phyloP scores from a whole-genome alignment of 1,140 invertebrate species.

The Lasioglossum baleicum region DNA sequence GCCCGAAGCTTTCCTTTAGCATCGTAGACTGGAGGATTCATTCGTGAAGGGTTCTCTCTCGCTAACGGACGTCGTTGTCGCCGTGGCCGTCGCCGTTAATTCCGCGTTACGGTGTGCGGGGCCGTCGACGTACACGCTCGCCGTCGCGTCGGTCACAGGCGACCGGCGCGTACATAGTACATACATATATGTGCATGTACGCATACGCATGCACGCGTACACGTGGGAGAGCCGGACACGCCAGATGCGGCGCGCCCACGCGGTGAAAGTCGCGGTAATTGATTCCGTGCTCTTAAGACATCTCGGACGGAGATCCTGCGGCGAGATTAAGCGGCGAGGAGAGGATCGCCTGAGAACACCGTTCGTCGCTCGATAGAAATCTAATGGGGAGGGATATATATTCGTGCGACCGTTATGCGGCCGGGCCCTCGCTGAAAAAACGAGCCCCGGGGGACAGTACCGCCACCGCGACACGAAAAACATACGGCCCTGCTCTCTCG shows the following conservation, averaged over 20 bases:
- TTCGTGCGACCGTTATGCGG: conserved; percentile 4
- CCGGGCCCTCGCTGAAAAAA: too few relatives aligned
- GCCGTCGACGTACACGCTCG: neutral
- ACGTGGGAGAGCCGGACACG: conserved; percentile 67
- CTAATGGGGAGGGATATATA: conserved; percentile 21
- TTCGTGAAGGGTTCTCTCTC: neutral
- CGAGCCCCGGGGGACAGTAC: too few relatives aligned
- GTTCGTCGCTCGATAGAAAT: conserved; percentile 30
- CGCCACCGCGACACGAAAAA: too few relatives aligned
- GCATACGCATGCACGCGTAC: conserved; percentile 18
- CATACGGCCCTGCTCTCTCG: too few relatives aligned
- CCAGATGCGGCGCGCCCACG: conserved; percentile 22
- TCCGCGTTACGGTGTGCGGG: neutral
- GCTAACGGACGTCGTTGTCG: neutral
- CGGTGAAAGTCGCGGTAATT: conserved; percentile 39
- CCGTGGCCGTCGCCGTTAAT: neutral
- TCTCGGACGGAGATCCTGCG: conserved; percentile 67
- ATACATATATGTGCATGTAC: neutral
- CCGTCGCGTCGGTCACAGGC: neutral
- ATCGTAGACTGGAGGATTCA: neutral
- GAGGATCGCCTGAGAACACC: conserved; percentile 46
- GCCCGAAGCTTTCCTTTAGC: neutral
- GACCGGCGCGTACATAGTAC: too few relatives aligned
- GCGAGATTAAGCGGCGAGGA: conserved; percentile 63
- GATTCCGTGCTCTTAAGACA: conserved; percentile 71